phyloP scores from a whole-genome alignment of 2,888 invertebrate genomes.

The Standfussiana lucernea region DNA sequence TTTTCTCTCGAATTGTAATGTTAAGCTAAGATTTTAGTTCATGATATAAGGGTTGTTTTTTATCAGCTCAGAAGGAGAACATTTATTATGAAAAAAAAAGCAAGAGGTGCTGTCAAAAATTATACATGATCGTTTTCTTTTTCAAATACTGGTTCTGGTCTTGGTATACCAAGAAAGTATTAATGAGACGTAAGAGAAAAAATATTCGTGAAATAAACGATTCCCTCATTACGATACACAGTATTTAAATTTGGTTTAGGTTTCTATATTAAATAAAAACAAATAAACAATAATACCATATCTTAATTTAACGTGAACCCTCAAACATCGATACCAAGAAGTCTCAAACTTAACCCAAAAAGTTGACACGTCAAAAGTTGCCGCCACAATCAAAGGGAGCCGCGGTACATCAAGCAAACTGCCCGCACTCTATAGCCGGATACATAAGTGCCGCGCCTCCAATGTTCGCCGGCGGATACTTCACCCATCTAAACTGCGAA shows the following conservation, averaged over 20 bases:
- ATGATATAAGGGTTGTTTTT: background rate
- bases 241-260: background rate
- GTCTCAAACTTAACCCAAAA: slow-evolving; percentile 21
- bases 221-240: background rate
- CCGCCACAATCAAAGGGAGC: slow-evolving; percentile 38
- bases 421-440: slow-evolving; percentile 52
- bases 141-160: background rate
- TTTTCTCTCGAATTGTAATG: background rate
- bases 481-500: slow-evolving; percentile 69
- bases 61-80: background rate
- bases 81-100: background rate
- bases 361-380: slow-evolving; percentile 26
- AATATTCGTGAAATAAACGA: background rate
- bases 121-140: background rate
- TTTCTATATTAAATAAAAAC: background rate
- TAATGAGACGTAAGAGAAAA: background rate
- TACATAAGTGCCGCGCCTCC: slow-evolving; percentile 52
- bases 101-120: background rate
- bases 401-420: slow-evolving; percentile 52
- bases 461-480: slow-evolving; percentile 58
- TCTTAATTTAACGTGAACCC: background rate
- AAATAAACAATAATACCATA: background rate
- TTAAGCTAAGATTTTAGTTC: slow-evolving; percentile 1
- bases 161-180: background rate
- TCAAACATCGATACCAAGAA: slow-evolving; percentile 8